These are phyloP conservation scores for Bombus impatiens DNA, from an alignment of 1,140 invertebrate genomes.

Conservation along the genomic window DNA sequence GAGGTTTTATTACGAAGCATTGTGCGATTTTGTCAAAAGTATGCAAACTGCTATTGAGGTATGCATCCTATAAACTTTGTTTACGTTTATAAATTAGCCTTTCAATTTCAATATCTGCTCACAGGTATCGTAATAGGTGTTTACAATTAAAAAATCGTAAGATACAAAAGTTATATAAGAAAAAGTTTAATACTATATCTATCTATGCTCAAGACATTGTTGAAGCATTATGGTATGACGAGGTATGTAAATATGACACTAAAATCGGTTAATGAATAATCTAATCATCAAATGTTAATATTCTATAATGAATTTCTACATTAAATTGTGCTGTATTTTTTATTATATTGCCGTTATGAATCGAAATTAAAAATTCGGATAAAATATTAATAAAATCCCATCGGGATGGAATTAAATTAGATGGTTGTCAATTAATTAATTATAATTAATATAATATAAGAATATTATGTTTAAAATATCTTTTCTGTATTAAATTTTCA, in stretches of 20 bases:
- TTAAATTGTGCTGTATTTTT: background rate
- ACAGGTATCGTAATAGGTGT: slow-evolving; percentile 61
- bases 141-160: slow-evolving; percentile 33
- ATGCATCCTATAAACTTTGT: slow-evolving; percentile 15
- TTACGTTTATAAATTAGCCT: background rate
- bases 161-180: slow-evolving; percentile 20
- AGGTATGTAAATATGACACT: slow-evolving; percentile 42
- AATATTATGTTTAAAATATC: background rate
- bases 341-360: background rate
- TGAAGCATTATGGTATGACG: slow-evolving; percentile 67
- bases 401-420: background rate
- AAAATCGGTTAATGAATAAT: background rate
- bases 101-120: slow-evolving; percentile 13
- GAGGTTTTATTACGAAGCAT: slow-evolving; percentile 68
- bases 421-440: background rate
- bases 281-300: too few relatives aligned
- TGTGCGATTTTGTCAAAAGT: slow-evolving; percentile 70
- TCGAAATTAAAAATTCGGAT: background rate
- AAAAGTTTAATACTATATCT: slow-evolving; percentile 48
- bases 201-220: slow-evolving; percentile 66
- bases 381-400: background rate
- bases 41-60: slow-evolving; percentile 74
- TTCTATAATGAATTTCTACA: background rate
- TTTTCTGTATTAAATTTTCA: background rate
- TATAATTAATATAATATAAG: background rate